Base-by-base conservation (phyloP, 2,797 vertebrate species). In the Hozukius guyotensis region DNA sequence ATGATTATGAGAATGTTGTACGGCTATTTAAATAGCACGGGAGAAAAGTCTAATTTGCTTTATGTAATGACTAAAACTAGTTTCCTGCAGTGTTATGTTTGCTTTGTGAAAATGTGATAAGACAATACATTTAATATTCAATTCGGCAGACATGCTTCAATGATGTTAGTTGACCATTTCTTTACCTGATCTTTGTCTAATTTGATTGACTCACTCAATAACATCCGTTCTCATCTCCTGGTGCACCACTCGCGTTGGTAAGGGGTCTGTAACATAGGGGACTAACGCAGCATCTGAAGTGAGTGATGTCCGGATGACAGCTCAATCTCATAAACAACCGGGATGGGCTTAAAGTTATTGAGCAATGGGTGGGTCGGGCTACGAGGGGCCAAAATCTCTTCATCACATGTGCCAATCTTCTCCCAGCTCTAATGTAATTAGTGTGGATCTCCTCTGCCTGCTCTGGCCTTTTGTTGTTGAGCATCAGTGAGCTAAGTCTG, bases 361-460 rank as follows among this genome's bases (percentile, higher is more conserved):
- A 90, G 71, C 75, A 74, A 24, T 18, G 42, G 63, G 83, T 80
- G 67, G 24, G 81, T 38, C 36, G 62, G 78, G 75, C 71, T 29
- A 77, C 14, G 62, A 85, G 75, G 76, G 85, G 90, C 87, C 87
- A 86, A 89, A 89, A 94, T 93, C 92, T 86, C 92, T 94, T 89
- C 87, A 94, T 93, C 89, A 86, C 88, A 79, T 24, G 83, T 89
- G 89, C 89, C 91, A 89, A 84, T 94, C 91, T 85, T 83, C 70
- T 82, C 79, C 70, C 74, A 55, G 87, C 94, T 89, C 88, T 95
- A 94, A 95, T 94, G 93, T 94, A 94, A 95, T 96, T 95, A 95
- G 93, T 87, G 91, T 88, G 91, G 87, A 86, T 92, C 89, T 88
- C 85, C 85, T 82, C 85, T 81, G 77, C 73, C 82, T 76, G 81